phyloP scores from a whole-genome alignment of 1,140 invertebrate genomes.

The Euglossa dilemma region DNA sequence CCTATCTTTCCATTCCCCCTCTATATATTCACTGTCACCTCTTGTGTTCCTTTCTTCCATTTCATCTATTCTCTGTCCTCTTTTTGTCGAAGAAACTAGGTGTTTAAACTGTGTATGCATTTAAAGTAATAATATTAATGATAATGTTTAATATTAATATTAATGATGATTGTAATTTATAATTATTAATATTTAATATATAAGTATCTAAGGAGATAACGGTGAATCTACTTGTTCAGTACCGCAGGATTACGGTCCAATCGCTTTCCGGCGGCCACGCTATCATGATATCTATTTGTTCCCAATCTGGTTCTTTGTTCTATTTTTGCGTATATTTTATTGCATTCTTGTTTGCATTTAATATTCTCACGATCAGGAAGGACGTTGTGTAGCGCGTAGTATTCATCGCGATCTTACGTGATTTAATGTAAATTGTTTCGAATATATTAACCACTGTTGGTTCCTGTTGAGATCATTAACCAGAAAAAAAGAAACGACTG shows the following conservation, averaged over 20 bases:
- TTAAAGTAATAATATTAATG: constrained; percentile 76
- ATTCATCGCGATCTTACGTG: neutral
- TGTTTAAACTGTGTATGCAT: constrained; percentile 80
- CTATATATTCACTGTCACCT: neutral
- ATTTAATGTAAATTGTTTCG: constrained; percentile 1
- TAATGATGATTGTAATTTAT: constrained; percentile 80
- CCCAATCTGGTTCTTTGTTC: neutral
- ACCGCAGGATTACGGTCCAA: constrained; percentile 57
- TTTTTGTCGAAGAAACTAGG: constrained; percentile 71
- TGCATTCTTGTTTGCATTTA: constrained; percentile 15
- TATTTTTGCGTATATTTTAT: constrained; percentile 16
- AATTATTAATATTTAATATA: constrained; percentile 80
- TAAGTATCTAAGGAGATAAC: constrained; percentile 74
- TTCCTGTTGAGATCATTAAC: neutral
- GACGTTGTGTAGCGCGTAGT: neutral
- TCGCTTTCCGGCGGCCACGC: constrained; percentile 66
- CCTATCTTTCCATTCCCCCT: constrained; percentile 18
- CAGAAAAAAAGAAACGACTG: too few relatives aligned
- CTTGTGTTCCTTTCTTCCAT: constrained; percentile 1
- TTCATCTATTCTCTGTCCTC: constrained; percentile 44
- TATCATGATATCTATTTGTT: constrained; percentile 1
- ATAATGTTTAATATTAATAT: constrained; percentile 76
- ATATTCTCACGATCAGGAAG: neutral
- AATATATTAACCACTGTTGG: neutral
- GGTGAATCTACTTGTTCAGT: constrained; percentile 66